These are phyloP conservation scores for Alcis repandata DNA, from an alignment of 2,888 invertebrate genomes.

Conservation along the genomic window DNA sequence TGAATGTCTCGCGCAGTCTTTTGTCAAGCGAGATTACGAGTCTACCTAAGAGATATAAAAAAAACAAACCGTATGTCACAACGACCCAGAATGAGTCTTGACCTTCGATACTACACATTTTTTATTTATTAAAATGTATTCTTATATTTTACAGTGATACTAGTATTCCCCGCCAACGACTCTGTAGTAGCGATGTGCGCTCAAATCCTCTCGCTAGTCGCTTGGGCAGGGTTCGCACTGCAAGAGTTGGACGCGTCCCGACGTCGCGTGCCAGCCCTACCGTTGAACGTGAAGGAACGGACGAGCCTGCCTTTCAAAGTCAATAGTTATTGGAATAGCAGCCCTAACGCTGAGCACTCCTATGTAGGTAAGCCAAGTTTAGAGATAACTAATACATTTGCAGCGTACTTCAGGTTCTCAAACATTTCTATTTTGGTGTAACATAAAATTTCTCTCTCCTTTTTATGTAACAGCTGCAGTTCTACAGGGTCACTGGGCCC, in stretches of 20 bases:
- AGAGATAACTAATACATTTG: too few species aligned
- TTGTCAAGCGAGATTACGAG: too few species aligned
- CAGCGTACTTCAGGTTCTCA: too few species aligned
- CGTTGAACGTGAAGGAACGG: slow-evolving; percentile 64
- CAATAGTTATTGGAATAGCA: slow-evolving; percentile 76
- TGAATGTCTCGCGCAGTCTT: too few species aligned
- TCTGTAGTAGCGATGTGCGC: slow-evolving; percentile 68
- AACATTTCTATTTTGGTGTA: not conserved
- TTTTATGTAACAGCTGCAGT: too few species aligned
- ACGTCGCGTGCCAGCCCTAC: slow-evolving; percentile 72
- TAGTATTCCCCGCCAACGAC: slow-evolving; percentile 79
- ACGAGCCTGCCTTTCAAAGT: slow-evolving; percentile 68
- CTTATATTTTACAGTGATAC: slow-evolving; percentile 65
- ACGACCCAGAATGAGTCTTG: too few species aligned
- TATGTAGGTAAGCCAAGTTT: slow-evolving; percentile 65
- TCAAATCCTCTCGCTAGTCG: slow-evolving; percentile 70
- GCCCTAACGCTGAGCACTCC: slow-evolving; percentile 77
- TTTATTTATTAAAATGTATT: not conserved
- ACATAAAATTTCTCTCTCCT: too few species aligned
- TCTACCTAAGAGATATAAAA: too few species aligned
- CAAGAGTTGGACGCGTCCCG: slow-evolving; percentile 71
- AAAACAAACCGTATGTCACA: too few species aligned
- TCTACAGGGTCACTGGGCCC: too few species aligned
- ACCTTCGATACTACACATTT: too few species aligned
- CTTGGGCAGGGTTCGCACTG: slow-evolving; percentile 77